These are phyloP conservation scores for Scelioninae gen. 1 DNA, from an alignment of 2,888 invertebrate genomes.

Conservation along the genomic window DNA sequence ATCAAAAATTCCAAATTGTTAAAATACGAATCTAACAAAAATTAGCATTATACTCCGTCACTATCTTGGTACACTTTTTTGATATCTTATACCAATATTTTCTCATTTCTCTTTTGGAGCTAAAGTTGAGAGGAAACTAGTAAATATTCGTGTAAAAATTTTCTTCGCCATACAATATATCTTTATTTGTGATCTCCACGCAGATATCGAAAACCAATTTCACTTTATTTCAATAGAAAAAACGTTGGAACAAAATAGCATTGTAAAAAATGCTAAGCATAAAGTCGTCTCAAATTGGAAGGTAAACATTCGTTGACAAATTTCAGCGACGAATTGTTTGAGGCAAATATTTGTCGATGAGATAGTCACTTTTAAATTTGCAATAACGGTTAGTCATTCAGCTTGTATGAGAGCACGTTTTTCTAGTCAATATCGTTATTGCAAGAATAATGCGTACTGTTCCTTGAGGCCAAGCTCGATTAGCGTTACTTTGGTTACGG, in stretches of 20 bases:
- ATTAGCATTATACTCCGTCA: background rate
- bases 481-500: conserved; percentile 66
- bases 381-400: conserved; percentile 36
- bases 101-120: background rate
- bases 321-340: conserved; percentile 1
- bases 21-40: background rate
- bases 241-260: background rate
- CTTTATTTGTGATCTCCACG: conserved; percentile 6
- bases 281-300: background rate
- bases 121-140: background rate
- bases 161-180: conserved; percentile 1
- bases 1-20: no score
- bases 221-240: conserved; percentile 7
- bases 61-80: background rate
- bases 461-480: conserved; percentile 61
- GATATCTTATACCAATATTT: background rate
- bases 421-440: conserved; percentile 58
- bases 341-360: conserved; percentile 15
- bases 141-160: conserved; percentile 3
- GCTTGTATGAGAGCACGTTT: conserved; percentile 42
- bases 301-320: background rate
- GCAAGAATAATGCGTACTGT: conserved; percentile 60
- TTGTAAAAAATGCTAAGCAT: background rate
- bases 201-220: conserved; percentile 14
- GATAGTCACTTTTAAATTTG: conserved; percentile 17